A percentile compares a stretch with the other conserved stretches of the same genome.
Conservation (phyloP, 2,797 vertebrate species). For the Heteromormyrus szaboi region DNA sequence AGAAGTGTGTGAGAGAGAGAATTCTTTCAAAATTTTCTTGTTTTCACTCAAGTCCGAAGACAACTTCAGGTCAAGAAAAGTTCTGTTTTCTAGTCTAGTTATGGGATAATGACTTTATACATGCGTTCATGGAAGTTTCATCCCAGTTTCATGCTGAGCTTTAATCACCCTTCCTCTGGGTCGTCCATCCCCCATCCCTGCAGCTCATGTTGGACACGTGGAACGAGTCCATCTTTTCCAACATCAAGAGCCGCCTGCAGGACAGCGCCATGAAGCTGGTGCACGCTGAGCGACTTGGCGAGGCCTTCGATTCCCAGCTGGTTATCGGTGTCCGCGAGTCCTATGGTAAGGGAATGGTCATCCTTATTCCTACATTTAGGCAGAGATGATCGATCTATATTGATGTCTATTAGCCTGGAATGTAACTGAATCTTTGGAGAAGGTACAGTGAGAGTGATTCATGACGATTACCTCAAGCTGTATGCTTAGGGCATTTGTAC, state of each 20-base stretch:
- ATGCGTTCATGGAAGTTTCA: neutral
- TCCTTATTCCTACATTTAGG: neutral
- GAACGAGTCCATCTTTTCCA: slow-evolving; percentile 98
- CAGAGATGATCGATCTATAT: neutral
- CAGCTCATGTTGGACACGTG: slow-evolving; percentile 95
- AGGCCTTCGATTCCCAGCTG: slow-evolving; percentile 92
- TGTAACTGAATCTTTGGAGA: neutral
- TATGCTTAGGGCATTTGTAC: neutral
- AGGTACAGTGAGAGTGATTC: neutral
- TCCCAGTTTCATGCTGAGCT: neutral
- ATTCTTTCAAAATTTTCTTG: neutral
- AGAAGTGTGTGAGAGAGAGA: neutral
- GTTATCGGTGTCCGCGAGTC: slow-evolving; percentile 94
- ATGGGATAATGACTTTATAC: neutral
- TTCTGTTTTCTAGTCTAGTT: neutral
- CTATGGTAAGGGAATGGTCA: slow-evolving; percentile 68
- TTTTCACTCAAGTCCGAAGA: neutral
- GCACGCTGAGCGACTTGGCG: slow-evolving; percentile 87
- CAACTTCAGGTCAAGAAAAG: neutral
- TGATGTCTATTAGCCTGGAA: neutral
- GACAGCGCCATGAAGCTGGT: slow-evolving; percentile 97
- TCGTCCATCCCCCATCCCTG: neutral
- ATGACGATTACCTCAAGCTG: neutral
- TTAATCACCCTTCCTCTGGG: neutral
- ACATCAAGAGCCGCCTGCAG: slow-evolving; percentile 91